Evolutionary conservation across 1,140 invertebrate species (phyloP).

Genomic region (Drosophila lini): DNA sequence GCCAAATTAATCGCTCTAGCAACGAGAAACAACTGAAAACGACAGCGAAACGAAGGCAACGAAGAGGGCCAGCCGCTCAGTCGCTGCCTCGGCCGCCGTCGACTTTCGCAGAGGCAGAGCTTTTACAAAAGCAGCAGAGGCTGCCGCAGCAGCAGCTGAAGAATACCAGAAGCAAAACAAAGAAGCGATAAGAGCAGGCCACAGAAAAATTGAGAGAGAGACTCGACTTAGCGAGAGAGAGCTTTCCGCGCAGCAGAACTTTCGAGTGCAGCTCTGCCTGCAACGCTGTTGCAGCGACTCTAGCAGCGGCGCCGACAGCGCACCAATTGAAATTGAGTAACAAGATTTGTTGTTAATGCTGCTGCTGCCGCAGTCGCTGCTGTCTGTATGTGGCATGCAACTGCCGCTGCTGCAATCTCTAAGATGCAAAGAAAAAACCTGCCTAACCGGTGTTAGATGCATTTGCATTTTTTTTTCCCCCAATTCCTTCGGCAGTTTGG

Average conservation of each 20-base stretch:
- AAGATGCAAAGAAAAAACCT: constrained; percentile 55
- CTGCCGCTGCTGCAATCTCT: constrained; percentile 56
- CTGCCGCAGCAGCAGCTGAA: constrained; percentile 40
- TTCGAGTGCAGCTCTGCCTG: constrained; percentile 63
- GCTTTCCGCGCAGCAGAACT: constrained; percentile 65
- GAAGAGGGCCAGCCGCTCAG: constrained; percentile 46
- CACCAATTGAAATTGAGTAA: constrained; percentile 81
- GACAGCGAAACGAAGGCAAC: constrained; percentile 70
- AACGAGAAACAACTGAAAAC: constrained; percentile 78
- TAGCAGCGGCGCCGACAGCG: constrained; percentile 49
- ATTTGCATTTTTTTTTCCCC: constrained; percentile 64
- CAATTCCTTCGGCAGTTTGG: constrained; percentile 63
- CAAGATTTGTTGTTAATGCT: constrained; percentile 62
- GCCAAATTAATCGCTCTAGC: background rate
- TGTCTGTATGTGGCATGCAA: constrained; percentile 57
- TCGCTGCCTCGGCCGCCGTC: constrained; percentile 13
- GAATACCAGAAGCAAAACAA: constrained; percentile 80
- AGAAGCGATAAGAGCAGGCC: constrained; percentile 69
- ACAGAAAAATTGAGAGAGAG: background rate
- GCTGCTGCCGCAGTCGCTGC: constrained; percentile 16
- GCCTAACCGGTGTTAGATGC: constrained; percentile 79
- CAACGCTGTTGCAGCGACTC: constrained; percentile 49
- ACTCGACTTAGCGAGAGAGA: constrained; percentile 36
- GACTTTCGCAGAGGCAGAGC: constrained; percentile 43
- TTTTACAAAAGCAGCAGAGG: constrained; percentile 47